phyloP scores from a whole-genome alignment of 2,113 vertebrate genomes.

The Silurus meridionalis region DNA sequence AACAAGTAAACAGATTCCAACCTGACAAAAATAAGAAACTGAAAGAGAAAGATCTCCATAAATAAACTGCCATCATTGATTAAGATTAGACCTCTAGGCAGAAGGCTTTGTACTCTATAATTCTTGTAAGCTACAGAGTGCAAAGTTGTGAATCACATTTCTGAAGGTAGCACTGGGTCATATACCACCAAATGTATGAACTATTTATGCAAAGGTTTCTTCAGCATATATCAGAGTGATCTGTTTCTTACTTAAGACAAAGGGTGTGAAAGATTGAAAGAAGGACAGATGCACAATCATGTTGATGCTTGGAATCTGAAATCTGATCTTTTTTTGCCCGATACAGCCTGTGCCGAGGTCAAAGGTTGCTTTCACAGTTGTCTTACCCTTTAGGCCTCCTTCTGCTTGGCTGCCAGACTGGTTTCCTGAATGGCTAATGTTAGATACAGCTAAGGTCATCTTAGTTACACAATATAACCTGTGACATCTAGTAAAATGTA shows the following conservation, averaged over 20 bases:
- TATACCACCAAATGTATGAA: not conserved
- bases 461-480: conserved; percentile 43
- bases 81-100: conserved; percentile 6
- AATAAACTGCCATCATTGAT: not conserved
- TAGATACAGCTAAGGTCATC: conserved; percentile 29
- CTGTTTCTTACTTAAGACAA: not conserved
- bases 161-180: not conserved
- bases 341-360: conserved; percentile 39
- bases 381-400: conserved; percentile 45
- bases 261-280: not conserved
- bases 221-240: not conserved
- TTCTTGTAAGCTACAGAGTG: not conserved
- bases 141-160: not conserved
- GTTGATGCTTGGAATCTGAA: conserved; percentile 39
- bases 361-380: conserved; percentile 55
- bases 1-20: conserved; percentile 3
- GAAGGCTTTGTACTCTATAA: conserved; percentile 26
- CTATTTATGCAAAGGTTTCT: not conserved
- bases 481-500: conserved; percentile 33
- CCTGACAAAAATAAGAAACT: conserved; percentile 8
- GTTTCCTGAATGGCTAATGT: conserved; percentile 44
- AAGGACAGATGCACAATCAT: conserved; percentile 34
- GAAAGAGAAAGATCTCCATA: not conserved
- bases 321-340: conserved; percentile 47
- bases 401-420: conserved; percentile 22